A percentile compares a stretch with the other conserved stretches of the same genome.
Conservation (phyloP, 2,888 invertebrate species). For the Pachliopta kotzebuea region DNA sequence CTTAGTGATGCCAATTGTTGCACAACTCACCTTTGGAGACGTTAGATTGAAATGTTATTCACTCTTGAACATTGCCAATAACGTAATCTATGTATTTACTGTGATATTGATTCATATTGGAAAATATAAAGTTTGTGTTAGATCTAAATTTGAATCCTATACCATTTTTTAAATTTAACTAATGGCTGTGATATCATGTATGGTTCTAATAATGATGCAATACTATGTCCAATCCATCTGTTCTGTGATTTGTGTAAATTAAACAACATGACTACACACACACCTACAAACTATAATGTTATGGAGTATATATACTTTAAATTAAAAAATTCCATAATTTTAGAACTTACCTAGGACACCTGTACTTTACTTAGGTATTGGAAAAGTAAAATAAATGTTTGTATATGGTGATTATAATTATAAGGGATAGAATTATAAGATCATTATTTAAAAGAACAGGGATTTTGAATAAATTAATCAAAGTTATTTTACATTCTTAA, state of each 20-base stretch:
- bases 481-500: background rate
- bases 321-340: too few relatives aligned
- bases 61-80: slow-evolving; percentile 4
- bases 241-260: background rate
- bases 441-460: slow-evolving; percentile 2
- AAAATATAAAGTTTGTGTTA: background rate
- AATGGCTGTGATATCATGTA: slow-evolving; percentile 23
- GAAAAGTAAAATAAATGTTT: background rate
- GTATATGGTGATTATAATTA: background rate
- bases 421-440: background rate
- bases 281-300: too few relatives aligned
- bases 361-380: background rate
- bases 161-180: background rate
- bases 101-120: slow-evolving; percentile 3
- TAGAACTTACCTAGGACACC: background rate
- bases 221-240: background rate
- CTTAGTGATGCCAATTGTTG: background rate
- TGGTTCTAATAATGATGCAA: background rate
- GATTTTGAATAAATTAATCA: slow-evolving; percentile 8
- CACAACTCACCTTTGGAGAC: background rate
- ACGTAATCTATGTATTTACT: slow-evolving; percentile 1
- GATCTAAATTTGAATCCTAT: background rate
- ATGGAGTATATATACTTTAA: too few relatives aligned
- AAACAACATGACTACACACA: too few relatives aligned
- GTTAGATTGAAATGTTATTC: background rate